Conservation (phyloP, 2,797 vertebrate genomes). For the Pteronotus mesoamericanus region DNA sequence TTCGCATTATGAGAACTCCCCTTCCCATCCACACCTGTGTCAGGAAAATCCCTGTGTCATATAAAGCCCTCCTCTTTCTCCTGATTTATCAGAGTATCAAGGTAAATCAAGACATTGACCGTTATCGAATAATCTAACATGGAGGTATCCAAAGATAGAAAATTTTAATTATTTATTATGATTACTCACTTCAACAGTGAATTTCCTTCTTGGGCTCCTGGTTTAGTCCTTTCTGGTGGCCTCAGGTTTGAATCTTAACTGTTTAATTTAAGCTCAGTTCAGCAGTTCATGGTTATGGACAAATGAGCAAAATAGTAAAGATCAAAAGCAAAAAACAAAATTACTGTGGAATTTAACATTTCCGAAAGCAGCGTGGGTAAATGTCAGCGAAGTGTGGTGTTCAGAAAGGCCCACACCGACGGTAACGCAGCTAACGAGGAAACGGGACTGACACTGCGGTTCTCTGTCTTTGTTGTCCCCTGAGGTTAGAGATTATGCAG, state of each 20-base stretch:
- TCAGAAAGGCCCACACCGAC: constrained; percentile 78
- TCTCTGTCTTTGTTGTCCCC: constrained; percentile 81
- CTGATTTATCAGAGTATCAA: not conserved
- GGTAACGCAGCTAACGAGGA: constrained; percentile 83
- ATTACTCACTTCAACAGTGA: not conserved
- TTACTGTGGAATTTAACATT: constrained; percentile 80
- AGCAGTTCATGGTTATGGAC: constrained; percentile 84
- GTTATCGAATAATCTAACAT: not conserved
- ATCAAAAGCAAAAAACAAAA: constrained; percentile 82
- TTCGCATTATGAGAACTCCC: not conserved
- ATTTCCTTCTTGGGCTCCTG: constrained; percentile 51
- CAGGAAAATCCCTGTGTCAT: not conserved
- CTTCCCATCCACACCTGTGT: not conserved
- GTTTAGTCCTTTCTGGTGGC: constrained; percentile 72
- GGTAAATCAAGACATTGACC: not conserved
- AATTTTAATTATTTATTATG: not conserved
- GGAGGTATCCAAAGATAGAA: not conserved
- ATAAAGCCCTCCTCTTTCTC: not conserved
- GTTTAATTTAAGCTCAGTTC: constrained; percentile 81
- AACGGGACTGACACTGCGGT: constrained; percentile 83
- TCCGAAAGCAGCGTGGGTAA: constrained; percentile 79
- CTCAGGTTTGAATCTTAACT: constrained; percentile 79
- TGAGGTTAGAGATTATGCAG: constrained; percentile 84
- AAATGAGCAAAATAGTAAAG: constrained; percentile 80
- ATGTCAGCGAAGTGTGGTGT: constrained; percentile 79